Conservation (phyloP, 2,888 invertebrate species). For the Tachina lurida region DNA sequence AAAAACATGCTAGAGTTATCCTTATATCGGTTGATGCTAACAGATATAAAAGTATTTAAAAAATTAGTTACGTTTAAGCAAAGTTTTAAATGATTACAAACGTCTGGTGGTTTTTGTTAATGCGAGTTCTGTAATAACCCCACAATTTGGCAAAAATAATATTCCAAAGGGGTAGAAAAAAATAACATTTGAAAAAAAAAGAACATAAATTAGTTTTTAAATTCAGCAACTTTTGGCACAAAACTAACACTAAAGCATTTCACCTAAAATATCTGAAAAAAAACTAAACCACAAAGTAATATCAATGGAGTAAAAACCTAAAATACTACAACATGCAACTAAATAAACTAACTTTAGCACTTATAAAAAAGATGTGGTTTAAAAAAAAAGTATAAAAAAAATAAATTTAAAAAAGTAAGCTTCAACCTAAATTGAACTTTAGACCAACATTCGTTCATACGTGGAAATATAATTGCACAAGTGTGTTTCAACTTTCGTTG, state of each 20-base stretch:
- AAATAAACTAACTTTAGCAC: not conserved
- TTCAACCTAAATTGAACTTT: conserved; percentile 57
- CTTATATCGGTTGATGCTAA: not conserved
- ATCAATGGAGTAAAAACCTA: conserved; percentile 14
- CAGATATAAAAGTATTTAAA: conserved; percentile 9
- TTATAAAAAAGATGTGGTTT: conserved; percentile 24
- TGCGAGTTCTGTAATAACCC: conserved; percentile 33
- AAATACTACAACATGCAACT: not conserved
- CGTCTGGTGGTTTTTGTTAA: conserved; percentile 42
- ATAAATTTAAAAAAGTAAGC: conserved; percentile 23
- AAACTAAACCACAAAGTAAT: conserved; percentile 20
- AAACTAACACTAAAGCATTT: conserved; percentile 45
- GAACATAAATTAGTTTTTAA: conserved; percentile 66
- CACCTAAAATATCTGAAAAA: conserved; percentile 28
- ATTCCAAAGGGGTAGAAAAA: not conserved
- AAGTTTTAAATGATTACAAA: conserved; percentile 29
- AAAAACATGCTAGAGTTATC: no score
- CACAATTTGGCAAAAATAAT: conserved; percentile 45
- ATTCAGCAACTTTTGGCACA: conserved; percentile 61
- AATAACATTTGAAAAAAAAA: not conserved
- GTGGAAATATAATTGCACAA: conserved; percentile 35
- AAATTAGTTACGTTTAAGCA: conserved; percentile 20
- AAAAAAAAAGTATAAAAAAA: conserved; percentile 1
- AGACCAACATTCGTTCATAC: conserved; percentile 49
- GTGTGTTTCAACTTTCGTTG: conserved; percentile 11